Conservation (phyloP, 2,888 invertebrate genomes). For the Clusia tigrina region DNA sequence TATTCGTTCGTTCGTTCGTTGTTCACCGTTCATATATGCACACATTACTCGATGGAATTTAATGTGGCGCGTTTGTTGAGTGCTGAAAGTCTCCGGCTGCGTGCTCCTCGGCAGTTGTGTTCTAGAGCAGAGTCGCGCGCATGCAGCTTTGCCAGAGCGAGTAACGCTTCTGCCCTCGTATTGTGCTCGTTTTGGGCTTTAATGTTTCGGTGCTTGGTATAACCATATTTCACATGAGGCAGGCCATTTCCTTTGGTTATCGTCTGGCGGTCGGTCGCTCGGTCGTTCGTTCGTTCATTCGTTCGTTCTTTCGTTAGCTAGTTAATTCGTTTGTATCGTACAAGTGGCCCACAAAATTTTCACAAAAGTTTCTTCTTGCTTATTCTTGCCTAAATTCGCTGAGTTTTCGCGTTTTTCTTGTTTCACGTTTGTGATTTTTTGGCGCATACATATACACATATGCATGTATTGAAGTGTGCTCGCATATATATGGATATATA, state of each 20-base stretch:
- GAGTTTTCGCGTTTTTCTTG: background rate
- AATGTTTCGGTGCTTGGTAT: too few relatives aligned
- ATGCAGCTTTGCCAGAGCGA: too few relatives aligned
- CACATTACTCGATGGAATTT: too few relatives aligned
- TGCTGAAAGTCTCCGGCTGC: background rate
- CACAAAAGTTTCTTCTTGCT: background rate
- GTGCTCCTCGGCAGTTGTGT: background rate
- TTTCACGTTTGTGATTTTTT: background rate
- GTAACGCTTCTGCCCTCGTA: too few relatives aligned
- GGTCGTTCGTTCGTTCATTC: too few relatives aligned
- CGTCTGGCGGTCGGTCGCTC: too few relatives aligned
- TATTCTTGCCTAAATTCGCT: background rate
- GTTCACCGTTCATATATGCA: background rate
- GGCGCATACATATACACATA: background rate
- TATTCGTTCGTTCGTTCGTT: background rate
- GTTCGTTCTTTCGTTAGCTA: too few relatives aligned
- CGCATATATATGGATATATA: background rate
- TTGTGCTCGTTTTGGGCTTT: background rate
- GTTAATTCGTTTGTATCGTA: background rate
- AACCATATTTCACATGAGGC: conserved; percentile 3
- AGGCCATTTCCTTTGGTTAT: background rate
- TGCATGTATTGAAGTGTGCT: background rate
- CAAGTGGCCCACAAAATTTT: conserved; percentile 2
- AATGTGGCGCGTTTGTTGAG: background rate
- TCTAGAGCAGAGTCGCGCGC: too few relatives aligned